Percentiles rank a stretch among this genome's conserved stretches.
These are phyloP conservation scores for Syrphus vitripennis DNA, from an alignment of 2,888 invertebrate species.

Conservation along the genomic window DNA sequence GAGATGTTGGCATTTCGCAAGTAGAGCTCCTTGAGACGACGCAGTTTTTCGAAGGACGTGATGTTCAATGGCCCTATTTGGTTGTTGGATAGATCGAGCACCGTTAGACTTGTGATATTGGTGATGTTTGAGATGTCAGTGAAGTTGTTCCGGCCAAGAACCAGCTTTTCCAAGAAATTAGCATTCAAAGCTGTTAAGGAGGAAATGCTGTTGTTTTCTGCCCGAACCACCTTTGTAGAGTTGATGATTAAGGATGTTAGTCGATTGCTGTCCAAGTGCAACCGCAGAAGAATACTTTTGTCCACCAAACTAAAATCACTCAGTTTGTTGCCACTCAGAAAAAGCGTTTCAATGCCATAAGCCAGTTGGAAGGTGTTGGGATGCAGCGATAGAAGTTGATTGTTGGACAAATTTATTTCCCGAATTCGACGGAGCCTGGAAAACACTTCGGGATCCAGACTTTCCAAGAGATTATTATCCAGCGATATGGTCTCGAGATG, in stretches of 20 bases:
- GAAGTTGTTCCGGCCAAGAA: constrained; percentile 76
- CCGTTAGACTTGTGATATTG: constrained; percentile 75
- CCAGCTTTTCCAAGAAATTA: constrained; percentile 76
- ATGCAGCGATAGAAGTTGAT: constrained; percentile 76
- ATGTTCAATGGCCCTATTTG: constrained; percentile 78
- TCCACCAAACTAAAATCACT: constrained; percentile 75
- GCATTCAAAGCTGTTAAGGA: constrained; percentile 74
- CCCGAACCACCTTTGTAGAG: constrained; percentile 77
- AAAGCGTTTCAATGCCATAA: constrained; percentile 76
- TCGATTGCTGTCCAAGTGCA: constrained; percentile 77
- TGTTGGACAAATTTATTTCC: constrained; percentile 78
- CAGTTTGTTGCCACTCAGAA: constrained; percentile 75
- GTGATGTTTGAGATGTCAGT: constrained; percentile 77
- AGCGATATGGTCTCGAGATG: constrained; percentile 77
- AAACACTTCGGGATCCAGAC: constrained; percentile 77
- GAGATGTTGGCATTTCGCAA: constrained; percentile 76
- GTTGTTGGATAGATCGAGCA: constrained; percentile 78
- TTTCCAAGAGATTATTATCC: constrained; percentile 77
- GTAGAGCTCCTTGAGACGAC: constrained; percentile 76
- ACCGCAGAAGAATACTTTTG: constrained; percentile 76
- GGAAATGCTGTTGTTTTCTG: constrained; percentile 78
- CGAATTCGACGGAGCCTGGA: constrained; percentile 77
- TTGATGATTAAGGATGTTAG: constrained; percentile 77
- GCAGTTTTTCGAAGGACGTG: constrained; percentile 78
- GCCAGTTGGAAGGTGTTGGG: constrained; percentile 78